Evolutionary conservation across 2,113 vertebrate genomes (phyloP).

Genomic region (Jaculus jaculus): DNA sequence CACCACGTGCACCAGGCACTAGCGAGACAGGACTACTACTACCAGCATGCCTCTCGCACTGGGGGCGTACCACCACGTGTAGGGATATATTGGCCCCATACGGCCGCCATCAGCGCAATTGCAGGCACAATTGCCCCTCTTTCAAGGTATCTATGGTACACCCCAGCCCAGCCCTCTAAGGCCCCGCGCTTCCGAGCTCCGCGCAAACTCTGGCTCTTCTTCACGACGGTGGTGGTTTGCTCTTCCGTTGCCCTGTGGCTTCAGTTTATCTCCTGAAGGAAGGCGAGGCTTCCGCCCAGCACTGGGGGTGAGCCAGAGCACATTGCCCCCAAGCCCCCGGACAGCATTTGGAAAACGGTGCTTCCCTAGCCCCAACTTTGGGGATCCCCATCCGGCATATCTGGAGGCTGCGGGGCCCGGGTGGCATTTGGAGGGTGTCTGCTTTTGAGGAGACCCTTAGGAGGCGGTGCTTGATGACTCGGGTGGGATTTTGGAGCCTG

Average conservation of each 20-base stretch:
- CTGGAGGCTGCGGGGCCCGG: slow-evolving; percentile 41
- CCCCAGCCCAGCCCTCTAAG: slow-evolving; percentile 51
- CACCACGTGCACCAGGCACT: slow-evolving; percentile 74
- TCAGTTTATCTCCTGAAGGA: slow-evolving; percentile 65
- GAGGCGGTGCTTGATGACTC: not conserved
- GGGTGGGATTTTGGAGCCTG: slow-evolving; percentile 22
- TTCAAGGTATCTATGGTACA: slow-evolving; percentile 37
- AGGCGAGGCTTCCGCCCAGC: slow-evolving; percentile 69
- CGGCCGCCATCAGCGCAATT: accelerated
- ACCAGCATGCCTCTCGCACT: slow-evolving; percentile 68
- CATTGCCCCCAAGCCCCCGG: slow-evolving; percentile 9
- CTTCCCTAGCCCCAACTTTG: slow-evolving; percentile 7
- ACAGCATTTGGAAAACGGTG: slow-evolving; percentile 45
- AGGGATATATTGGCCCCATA: slow-evolving; percentile 53
- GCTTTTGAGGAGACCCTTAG: slow-evolving; percentile 34
- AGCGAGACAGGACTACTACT: slow-evolving; percentile 59
- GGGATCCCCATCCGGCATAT: slow-evolving; percentile 2
- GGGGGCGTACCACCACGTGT: not conserved
- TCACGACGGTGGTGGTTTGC: slow-evolving; percentile 47
- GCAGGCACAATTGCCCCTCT: not conserved
- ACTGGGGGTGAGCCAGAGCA: slow-evolving; percentile 70
- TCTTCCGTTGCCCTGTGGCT: slow-evolving; percentile 73
- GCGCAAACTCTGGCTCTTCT: slow-evolving; percentile 69
- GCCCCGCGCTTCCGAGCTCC: slow-evolving; percentile 77
- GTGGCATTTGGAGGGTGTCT: slow-evolving; percentile 9